Evolutionary conservation across 2,113 vertebrate species (phyloP).

Genomic region (Gila orcuttii): DNA sequence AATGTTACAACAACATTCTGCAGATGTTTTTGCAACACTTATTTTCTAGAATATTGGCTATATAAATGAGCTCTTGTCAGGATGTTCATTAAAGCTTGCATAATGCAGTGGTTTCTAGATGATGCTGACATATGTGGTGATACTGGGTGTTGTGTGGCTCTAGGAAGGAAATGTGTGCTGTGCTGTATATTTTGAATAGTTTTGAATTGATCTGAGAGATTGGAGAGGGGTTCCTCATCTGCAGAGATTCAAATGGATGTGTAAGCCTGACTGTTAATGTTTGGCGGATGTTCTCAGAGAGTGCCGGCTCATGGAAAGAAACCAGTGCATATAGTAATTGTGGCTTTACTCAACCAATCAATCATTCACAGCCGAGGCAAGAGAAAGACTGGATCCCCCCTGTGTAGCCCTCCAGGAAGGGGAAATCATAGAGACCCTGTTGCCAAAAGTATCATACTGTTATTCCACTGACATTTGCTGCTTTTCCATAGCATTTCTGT

Average conservation of each 20-base stretch:
- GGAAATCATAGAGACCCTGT: background rate
- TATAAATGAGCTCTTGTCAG: background rate
- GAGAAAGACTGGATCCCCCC: background rate
- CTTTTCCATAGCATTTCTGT: background rate
- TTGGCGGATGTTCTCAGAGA: conserved; percentile 4
- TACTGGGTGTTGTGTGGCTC: background rate
- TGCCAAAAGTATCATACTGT: background rate
- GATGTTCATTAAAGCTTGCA: background rate
- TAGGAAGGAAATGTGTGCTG: background rate
- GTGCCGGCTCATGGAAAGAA: background rate
- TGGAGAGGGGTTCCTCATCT: background rate
- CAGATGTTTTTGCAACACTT: background rate
- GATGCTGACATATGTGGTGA: background rate
- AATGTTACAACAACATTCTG: background rate
- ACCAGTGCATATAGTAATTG: conserved; percentile 1
- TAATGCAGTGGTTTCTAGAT: background rate
- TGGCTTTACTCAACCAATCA: conserved; percentile 1
- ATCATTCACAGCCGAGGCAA: conserved; percentile 17
- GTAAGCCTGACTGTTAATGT: conserved; percentile 9
- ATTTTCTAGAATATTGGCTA: background rate
- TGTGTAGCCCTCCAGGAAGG: background rate
- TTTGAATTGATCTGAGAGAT: background rate
- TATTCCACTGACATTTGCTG: background rate
- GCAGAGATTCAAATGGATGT: background rate
- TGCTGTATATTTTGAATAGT: background rate